Base-by-base conservation (phyloP, 2,888 invertebrate genomes). In the Criorhina ranunculi region DNA sequence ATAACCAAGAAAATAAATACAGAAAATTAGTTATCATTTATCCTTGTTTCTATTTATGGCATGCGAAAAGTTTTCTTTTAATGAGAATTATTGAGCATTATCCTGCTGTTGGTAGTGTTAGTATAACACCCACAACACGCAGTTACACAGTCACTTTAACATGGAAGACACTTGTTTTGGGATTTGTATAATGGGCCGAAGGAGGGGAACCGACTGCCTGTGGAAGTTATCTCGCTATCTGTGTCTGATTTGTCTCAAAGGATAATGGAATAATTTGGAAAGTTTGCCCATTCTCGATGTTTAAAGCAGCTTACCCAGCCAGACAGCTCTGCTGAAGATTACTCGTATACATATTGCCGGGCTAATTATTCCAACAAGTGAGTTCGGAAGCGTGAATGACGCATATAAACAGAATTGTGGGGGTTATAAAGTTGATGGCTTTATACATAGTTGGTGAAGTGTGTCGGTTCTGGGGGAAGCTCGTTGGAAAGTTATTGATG, bases 191-290 rank as follows among this genome's bases (percentile, higher is more conserved):
- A 24, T 7, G 24, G 12, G 29, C 5, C 1, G 11, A 37, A n/a
- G n/a, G 31, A 0, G 9, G 31, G 11, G 29, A 11, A 6, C 11
- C 6, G 29, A 53, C 37, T 55, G 31, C 46, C 17, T 60, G 35
- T 51, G 40, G 51, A 49, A 49, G 59, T 72, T 49, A 67, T 53
- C 40, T 35, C 51, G 40, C 33, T 69, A 59, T 69, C 69, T 69
- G 37, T 62, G 82, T 66, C 66, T 67, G 78, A 72, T 77, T 79
- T 75, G 73, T 75, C 57, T 75, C 37, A 37, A 12, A 79, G 83
- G 73, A 79, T 83, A 75, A 69, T 70, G 69, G 70, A 79, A 79
- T 79, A 69, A 85, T 79, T 85, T 66, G 33, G 35, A 85, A 85
- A 85, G 75, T 85, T 79, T 79, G 51, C 35, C 33, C 37, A 70